Base-by-base conservation (phyloP, 1,140 invertebrate genomes). In the Elysia chlorotica region DNA sequence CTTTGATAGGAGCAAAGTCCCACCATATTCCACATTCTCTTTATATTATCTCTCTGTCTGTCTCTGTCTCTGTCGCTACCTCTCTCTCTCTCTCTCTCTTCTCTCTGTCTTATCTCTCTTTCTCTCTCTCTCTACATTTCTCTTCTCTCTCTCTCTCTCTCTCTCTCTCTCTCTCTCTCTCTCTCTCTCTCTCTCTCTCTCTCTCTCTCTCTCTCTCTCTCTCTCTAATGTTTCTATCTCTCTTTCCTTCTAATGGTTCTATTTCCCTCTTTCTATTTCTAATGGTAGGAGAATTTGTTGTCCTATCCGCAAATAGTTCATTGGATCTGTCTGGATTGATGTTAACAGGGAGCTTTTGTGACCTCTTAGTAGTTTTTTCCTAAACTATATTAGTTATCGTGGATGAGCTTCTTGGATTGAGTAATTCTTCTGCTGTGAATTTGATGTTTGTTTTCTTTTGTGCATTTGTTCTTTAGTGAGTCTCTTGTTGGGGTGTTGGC, bases 161-260 rank as follows among this genome's bases (percentile, higher is more conserved):
- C 30, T 28, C 23, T 68, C 66, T 54, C 25, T 28, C 28, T 54
- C 23, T 68, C 14, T 30, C 48, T 28, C 41, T 54, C 28, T 56
- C 17, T 68, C n/a, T 68, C 23, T 54, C 23, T 54, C 6, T 54
- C 48, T 54, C 38, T 67, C 37, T 67, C 38, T 33, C 31, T 67
- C 65, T 67, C 38, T 48, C 38, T 41, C 65, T 67, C 38, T 48
- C 38, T 67, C 37, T 67, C 31, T 33, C 31, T 67, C 65, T 67
- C 38, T 48, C 38, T 41, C 65, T 67, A n/a, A 25, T 30, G 37
- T 30, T 67, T 30, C 23, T 38, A 41, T 2, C 28, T 67, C 23
- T 38, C 36, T 67, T 67, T 38, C 48, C 38, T 33, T 65, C 41
- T 48, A 14, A 14, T 48, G 14, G 14, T 48, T 48, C 41, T 48